phyloP scores from a whole-genome alignment of 92 coral and sea anemone genomes.

The Actinernus sp. region DNA sequence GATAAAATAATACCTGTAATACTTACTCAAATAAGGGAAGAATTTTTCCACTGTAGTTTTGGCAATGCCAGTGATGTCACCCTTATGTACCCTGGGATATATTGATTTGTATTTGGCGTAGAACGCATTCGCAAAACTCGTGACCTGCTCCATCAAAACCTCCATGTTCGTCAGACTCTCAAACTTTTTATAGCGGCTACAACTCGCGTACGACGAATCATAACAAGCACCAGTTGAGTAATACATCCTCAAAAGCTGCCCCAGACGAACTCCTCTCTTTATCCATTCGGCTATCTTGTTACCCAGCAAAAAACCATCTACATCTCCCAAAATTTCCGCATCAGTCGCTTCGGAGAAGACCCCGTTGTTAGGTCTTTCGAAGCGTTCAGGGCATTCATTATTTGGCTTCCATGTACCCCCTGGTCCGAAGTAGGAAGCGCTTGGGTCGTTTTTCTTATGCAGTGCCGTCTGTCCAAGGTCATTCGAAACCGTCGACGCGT shows the following conservation, averaged over 20 bases:
- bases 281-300: slow-evolving; percentile 25
- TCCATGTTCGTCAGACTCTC: neutral
- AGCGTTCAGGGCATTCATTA: slow-evolving; percentile 50
- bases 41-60: neutral
- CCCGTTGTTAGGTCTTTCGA: neutral
- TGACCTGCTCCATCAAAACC: slow-evolving; percentile 5
- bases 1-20: too few relatives aligned
- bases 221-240: slow-evolving; percentile 55
- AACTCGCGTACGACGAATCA: slow-evolving; percentile 27
- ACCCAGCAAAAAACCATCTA: slow-evolving; percentile 67
- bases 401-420: slow-evolving; percentile 59
- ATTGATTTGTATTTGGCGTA: slow-evolving; percentile 1
- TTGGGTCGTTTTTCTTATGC: slow-evolving; percentile 23
- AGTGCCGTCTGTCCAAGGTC: slow-evolving; percentile 38
- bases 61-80: slow-evolving; percentile 9
- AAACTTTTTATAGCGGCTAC: slow-evolving; percentile 15
- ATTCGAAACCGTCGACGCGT: slow-evolving; percentile 69
- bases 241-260: slow-evolving; percentile 68
- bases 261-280: slow-evolving; percentile 60
- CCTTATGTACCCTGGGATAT: slow-evolving; percentile 2
- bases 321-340: slow-evolving; percentile 58
- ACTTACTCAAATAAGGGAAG: slow-evolving; percentile 24
- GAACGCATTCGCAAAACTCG: slow-evolving; percentile 7
- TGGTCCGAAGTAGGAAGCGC: slow-evolving; percentile 35
- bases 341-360: slow-evolving; percentile 27